phyloP scores from a whole-genome alignment of 2,113 vertebrate genomes.

The Campylorhamphus procurvoides region DNA sequence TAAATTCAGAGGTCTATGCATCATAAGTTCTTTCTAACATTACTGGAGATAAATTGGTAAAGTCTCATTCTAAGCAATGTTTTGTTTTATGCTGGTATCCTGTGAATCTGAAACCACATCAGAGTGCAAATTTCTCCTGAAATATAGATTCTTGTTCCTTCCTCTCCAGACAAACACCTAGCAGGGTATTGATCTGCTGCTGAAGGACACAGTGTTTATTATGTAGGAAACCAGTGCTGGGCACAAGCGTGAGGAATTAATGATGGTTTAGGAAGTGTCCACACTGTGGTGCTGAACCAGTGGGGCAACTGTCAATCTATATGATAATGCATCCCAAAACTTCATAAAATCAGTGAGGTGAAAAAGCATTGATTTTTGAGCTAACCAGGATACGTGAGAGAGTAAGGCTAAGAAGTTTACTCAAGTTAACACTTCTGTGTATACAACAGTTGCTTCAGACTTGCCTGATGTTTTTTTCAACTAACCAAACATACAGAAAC shows the following conservation, averaged over 20 bases:
- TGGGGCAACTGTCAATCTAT: conserved; percentile 82
- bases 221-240: conserved; percentile 71
- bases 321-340: conserved; percentile 82
- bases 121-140: conserved; percentile 41
- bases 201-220: conserved; percentile 77
- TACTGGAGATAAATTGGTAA: background rate
- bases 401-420: conserved; percentile 62
- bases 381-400: conserved; percentile 62
- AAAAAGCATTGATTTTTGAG: conserved; percentile 78
- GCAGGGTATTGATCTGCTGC: conserved; percentile 78
- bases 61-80: background rate
- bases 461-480: background rate
- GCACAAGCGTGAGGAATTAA: conserved; percentile 78
- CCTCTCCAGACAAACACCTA: conserved; percentile 67
- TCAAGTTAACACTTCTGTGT: conserved; percentile 59
- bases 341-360: conserved; percentile 80
- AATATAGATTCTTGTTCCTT: conserved; percentile 65
- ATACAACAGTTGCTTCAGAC: conserved; percentile 6
- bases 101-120: conserved; percentile 38
- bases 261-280: conserved; percentile 76
- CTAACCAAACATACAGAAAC: background rate
- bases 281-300: conserved; percentile 72
- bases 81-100: background rate
- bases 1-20: background rate
- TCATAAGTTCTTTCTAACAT: background rate